Evolutionary conservation across 1,140 invertebrate species (phyloP), one percentile per base, ranked within the genome.

Genomic region (Lepidotrigona ventralis): DNA sequence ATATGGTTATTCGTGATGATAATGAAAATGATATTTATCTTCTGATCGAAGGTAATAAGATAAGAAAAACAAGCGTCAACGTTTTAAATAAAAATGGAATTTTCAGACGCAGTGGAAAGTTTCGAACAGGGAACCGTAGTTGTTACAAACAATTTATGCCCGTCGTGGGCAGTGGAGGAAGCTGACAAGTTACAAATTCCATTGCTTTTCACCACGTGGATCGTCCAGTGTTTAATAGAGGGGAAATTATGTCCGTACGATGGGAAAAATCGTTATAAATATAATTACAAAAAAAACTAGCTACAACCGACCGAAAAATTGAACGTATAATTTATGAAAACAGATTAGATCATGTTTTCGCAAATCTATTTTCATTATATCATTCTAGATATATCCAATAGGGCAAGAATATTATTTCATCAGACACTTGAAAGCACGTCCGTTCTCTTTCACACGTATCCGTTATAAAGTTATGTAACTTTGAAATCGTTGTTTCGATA

Each of bases 211-310:
- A 95, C 95, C 0, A 93, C 93, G 2, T 96, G 95, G 95, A 90
- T 96, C 6, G 90, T 95, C 11, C 95, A 96, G 70, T 95, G 95
- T 88, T 92, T 96, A 58, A 95, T 96, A 54, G 94, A 95, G 85
- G 95, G 94, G n/a, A 93, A 92, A 60, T 85, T 94, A 8, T 93
- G 95, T 80, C 77, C 91, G 4, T 93, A 93, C 29, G 85, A 92
- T 14, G 81, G 83, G 1, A 90, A 93, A 39, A 21, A 79, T 39
- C 87, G 85, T 83, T 93, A 92, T 64, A 88, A 86, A 72, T 87
- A 93, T 56, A 91, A 89, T 71, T 91, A 91, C 54, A 86, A 83
- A 75, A 21, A 63, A 68, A 82, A 83, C 29, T 88, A 86, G 60
- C 23, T 73, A 72, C 51, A 84, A 54, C 14, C 14, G 12, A 68